Base-by-base conservation (phyloP, 2,797 vertebrate species). In the Brachyalestes nurse region DNA sequence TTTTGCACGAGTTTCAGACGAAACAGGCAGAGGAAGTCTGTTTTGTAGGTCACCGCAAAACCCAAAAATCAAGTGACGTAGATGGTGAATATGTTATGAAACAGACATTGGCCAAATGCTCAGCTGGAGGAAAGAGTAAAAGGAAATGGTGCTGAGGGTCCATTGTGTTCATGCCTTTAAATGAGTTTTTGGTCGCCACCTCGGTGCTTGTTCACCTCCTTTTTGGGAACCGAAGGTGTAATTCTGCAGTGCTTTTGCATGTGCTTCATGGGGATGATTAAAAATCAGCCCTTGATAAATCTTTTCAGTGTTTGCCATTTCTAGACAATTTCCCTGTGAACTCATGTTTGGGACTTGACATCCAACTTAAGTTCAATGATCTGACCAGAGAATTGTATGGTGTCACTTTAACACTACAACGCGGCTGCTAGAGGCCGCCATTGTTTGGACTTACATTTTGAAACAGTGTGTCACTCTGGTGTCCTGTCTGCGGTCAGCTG, bases 41-140 rank as follows among this genome's bases (percentile, higher is more conserved):
- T 23, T 81, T 74, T 58, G 74, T 71, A 69, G 53, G 62, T 61
- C 45, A 74, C 62, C 61, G 25, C 19, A 62, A 78, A 80, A 80
- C 42, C 21, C 57, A 74, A 78, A 74, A 51, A 65, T 81, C 51
- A 74, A 28, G n/a, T 75, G 55, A 75, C 42, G 60, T 62, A 49
- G 25, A 67, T 21, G 60, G 14, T 25, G 42, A 74, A 60, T 55
- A 60, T 2, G n/a, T 71, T 42, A 51, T 45, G 42, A 78, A 77
- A 62, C 8, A 38, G 66, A 79, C 34, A 28, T 72, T 70, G 38
- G 73, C 65, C 45, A 65, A 57, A 72, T 75, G 77, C 13, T 81
- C 53, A 75, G 21, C n/a, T 8, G 55, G 55, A 80, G 78, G 78
- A 67, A 80, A 60, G 12, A 4, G 65, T 40, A 40, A 17, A 75